phyloP scores from a whole-genome alignment of 2,797 vertebrate species.

The Hipposideros larvatus region DNA sequence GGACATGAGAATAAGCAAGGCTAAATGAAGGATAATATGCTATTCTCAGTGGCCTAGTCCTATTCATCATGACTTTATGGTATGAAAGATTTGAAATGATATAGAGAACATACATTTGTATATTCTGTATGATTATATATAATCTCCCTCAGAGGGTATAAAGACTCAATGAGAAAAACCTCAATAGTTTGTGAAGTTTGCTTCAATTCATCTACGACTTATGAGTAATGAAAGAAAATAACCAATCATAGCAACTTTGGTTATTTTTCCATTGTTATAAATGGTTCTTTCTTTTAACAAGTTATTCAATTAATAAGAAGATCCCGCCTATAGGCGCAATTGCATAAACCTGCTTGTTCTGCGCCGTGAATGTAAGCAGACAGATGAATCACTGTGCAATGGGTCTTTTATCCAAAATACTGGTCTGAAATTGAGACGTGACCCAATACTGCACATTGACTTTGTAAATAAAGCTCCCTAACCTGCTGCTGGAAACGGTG shows the following conservation, averaged over 20 bases:
- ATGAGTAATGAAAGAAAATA: constrained; percentile 81
- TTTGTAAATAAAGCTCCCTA: background rate
- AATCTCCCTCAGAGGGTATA: constrained; percentile 74
- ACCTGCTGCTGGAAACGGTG: background rate
- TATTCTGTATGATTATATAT: constrained; percentile 65
- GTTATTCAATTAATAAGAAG: constrained; percentile 53
- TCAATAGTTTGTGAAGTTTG: constrained; percentile 75
- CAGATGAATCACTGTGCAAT: background rate
- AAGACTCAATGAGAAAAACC: constrained; percentile 77
- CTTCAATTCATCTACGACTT: constrained; percentile 75
- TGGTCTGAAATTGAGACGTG: background rate
- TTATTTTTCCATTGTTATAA: constrained; percentile 33
- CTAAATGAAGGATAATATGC: constrained; percentile 49
- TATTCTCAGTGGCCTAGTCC: background rate
- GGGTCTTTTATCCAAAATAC: background rate
- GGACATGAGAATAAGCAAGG: constrained; percentile 81
- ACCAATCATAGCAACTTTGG: constrained; percentile 73
- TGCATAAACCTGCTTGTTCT: background rate
- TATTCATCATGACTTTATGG: background rate
- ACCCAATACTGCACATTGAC: background rate
- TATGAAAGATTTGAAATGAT: background rate
- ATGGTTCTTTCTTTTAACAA: background rate
- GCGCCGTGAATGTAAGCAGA: background rate
- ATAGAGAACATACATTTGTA: background rate
- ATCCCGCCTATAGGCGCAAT: background rate